A percentile compares a stretch with the other conserved stretches of the same genome.
These are phyloP conservation scores for Pelobates cultripes DNA, from an alignment of 2,797 vertebrate species.

Conservation along the genomic window DNA sequence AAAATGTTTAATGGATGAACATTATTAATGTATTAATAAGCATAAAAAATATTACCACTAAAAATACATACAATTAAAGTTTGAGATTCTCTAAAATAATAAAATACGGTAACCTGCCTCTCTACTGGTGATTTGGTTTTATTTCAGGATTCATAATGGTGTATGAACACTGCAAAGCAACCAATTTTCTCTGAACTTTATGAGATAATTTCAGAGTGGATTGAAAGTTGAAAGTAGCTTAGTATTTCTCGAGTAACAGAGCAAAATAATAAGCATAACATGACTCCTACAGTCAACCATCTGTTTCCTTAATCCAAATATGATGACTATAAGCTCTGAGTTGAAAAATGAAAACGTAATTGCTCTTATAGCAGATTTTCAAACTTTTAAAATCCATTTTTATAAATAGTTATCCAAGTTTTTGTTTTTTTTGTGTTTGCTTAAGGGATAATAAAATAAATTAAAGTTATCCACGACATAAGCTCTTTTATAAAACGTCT, in stretches of 20 bases:
- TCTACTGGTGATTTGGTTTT: background rate
- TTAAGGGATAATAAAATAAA: slow-evolving; percentile 1
- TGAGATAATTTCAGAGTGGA: slow-evolving; percentile 50
- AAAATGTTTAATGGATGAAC: too few relatives aligned
- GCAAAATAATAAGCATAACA: slow-evolving; percentile 54
- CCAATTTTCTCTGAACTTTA: slow-evolving; percentile 46
- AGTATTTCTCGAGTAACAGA: slow-evolving; percentile 49
- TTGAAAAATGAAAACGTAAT: slow-evolving; percentile 54
- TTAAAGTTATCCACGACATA: background rate
- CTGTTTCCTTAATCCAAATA: slow-evolving; percentile 54
- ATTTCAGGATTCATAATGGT: slow-evolving; percentile 26
- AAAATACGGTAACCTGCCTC: background rate
- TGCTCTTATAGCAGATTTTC: slow-evolving; percentile 50
- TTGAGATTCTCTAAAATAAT: background rate
- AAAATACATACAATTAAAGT: background rate
- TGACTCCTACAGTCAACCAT: slow-evolving; percentile 54
- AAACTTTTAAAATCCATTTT: slow-evolving; percentile 42
- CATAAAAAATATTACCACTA: too few relatives aligned
- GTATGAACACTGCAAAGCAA: slow-evolving; percentile 21
- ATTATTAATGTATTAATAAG: too few relatives aligned
- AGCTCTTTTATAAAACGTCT: too few relatives aligned
- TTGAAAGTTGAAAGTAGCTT: slow-evolving; percentile 55
- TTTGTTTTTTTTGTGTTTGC: background rate
- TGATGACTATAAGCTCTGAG: slow-evolving; percentile 46
- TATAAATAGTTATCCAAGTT: background rate